Percentiles rank a stretch among this genome's conserved stretches.
phyloP scores from a whole-genome alignment of 2,797 vertebrate species.

The Gambelia wislizenii region DNA sequence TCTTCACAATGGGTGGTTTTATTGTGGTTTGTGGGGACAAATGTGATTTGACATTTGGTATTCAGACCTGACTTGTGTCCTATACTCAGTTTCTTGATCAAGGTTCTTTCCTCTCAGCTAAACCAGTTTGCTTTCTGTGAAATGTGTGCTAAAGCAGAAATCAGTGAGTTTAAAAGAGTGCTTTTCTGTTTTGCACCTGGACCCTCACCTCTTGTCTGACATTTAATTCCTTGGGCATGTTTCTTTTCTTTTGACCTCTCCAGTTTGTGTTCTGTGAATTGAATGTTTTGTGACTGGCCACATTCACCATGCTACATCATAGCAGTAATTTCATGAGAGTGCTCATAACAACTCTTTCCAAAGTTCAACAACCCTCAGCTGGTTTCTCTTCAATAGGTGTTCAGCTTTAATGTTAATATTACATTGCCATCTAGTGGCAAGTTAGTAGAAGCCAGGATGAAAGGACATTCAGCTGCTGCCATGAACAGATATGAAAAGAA shows the following conservation, averaged over 20 bases:
- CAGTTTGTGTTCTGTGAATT: neutral
- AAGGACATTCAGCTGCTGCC: no score
- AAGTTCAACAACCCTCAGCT: neutral
- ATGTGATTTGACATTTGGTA: neutral
- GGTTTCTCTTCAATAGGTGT: neutral
- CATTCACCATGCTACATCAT: neutral
- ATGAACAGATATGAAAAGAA: no score
- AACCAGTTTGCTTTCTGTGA: neutral
- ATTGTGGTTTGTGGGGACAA: neutral
- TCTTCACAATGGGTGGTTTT: neutral
- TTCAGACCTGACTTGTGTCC: neutral
- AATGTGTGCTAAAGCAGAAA: neutral
- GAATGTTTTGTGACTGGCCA: neutral
- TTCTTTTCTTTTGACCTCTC: neutral
- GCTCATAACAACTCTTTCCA: no score
- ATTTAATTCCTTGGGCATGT: neutral
- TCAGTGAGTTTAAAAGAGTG: neutral
- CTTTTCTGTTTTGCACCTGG: neutral
- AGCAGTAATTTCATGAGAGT: neutral
- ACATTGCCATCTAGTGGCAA: constrained; percentile 59
- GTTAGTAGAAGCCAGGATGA: neutral
- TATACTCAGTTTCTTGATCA: neutral
- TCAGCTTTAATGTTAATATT: constrained; percentile 11
- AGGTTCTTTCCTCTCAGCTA: neutral
- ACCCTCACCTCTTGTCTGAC: neutral